Percentiles rank a stretch among this genome's conserved stretches.
phyloP scores from a whole-genome alignment of 2,113 vertebrate species.

The Oncorhynchus nerka region DNA sequence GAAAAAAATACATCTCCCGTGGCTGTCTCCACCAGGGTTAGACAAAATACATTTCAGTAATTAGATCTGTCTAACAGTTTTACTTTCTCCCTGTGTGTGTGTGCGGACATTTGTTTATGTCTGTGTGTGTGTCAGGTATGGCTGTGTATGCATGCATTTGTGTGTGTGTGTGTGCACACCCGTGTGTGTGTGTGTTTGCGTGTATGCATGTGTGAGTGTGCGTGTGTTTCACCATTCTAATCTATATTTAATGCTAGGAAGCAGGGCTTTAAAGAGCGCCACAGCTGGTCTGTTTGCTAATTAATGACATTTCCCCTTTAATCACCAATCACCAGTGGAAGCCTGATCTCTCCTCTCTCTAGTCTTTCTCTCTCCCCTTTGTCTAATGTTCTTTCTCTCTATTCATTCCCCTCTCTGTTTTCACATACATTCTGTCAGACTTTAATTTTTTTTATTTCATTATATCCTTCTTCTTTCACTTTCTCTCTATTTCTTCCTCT shows the following conservation, averaged over 20 bases:
- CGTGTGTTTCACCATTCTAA: slow-evolving; percentile 67
- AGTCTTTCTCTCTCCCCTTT: slow-evolving; percentile 42
- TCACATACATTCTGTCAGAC: slow-evolving; percentile 31
- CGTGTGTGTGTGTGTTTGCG: neutral
- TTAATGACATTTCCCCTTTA: slow-evolving; percentile 85
- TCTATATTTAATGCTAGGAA: slow-evolving; percentile 88
- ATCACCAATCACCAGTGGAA: slow-evolving; percentile 79
- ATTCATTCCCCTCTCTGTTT: slow-evolving; percentile 7
- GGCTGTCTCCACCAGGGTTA: slow-evolving; percentile 61
- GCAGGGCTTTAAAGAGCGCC: slow-evolving; percentile 76
- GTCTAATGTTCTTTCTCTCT: slow-evolving; percentile 11
- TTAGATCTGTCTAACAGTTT: slow-evolving; percentile 70
- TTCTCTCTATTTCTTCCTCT: neutral
- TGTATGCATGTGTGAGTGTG: slow-evolving; percentile 48
- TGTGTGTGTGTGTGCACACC: neutral
- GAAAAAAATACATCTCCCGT: slow-evolving; percentile 52
- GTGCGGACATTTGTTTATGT: no score
- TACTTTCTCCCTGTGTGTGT: slow-evolving; percentile 51
- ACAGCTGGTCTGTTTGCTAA: slow-evolving; percentile 80
- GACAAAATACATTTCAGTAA: slow-evolving; percentile 70
- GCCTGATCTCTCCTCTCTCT: slow-evolving; percentile 45
- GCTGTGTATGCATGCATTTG: no score
- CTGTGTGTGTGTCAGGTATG: no score
- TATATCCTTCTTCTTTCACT: neutral
- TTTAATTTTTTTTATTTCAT: neutral